Percentiles rank a stretch among this genome's conserved stretches.
phyloP scores from a whole-genome alignment of 2,888 invertebrate genomes.

The Gymnoscelis rufifasciata region DNA sequence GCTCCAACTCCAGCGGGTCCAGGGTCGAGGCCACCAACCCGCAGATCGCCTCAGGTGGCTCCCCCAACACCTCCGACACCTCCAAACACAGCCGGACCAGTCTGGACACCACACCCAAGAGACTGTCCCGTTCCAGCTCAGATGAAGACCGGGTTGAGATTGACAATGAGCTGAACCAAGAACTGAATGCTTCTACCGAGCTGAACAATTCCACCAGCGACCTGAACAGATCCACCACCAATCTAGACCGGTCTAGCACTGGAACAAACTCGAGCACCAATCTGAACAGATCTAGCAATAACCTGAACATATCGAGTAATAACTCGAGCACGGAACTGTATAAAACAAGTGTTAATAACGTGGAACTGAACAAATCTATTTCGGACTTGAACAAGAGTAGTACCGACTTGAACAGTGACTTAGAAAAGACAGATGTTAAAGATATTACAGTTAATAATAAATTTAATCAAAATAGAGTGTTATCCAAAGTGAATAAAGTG shows the following conservation, averaged over 20 bases:
- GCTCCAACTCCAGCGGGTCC: slow-evolving; percentile 34
- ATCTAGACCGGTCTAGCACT: too few species aligned
- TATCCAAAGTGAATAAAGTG: slow-evolving; percentile 18
- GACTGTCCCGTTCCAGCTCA: slow-evolving; percentile 34
- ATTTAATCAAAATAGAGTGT: background rate
- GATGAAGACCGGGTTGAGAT: slow-evolving; percentile 36
- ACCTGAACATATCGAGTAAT: slow-evolving; percentile 19
- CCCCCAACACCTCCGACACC: slow-evolving; percentile 20
- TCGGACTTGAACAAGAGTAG: background rate
- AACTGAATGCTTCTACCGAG: too few species aligned
- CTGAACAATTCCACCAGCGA: slow-evolving; percentile 12
- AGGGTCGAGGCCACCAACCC: slow-evolving; percentile 23
- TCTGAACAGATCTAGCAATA: slow-evolving; percentile 13
- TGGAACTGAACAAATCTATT: background rate
- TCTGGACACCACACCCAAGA: slow-evolving; percentile 28
- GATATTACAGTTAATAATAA: background rate
- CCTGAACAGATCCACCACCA: too few species aligned
- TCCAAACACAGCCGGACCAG: slow-evolving; percentile 21
- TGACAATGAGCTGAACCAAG: too few species aligned
- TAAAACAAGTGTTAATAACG: slow-evolving; percentile 7
- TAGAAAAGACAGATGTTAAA: slow-evolving; percentile 14
- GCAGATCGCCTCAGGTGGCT: slow-evolving; percentile 19
- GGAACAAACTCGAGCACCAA: background rate
- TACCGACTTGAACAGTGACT: slow-evolving; percentile 9
- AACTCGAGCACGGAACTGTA: slow-evolving; percentile 23